These are phyloP conservation scores for Gila robusta DNA, from an alignment of 2,797 vertebrate species.

Conservation along the genomic window DNA sequence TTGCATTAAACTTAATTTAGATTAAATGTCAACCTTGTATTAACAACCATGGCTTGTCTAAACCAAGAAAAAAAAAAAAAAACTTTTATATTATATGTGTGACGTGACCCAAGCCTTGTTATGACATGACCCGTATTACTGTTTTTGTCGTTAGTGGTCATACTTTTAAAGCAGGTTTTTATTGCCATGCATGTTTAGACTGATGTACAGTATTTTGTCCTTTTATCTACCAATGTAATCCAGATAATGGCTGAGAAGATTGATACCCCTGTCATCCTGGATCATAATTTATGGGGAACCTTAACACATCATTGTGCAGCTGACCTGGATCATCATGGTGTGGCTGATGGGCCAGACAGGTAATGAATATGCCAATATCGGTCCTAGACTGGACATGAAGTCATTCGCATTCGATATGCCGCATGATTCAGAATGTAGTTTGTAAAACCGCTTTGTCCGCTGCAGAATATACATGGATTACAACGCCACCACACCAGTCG, in stretches of 20 bases:
- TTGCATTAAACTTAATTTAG: background rate
- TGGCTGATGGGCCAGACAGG: constrained; percentile 37
- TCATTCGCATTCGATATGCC: background rate
- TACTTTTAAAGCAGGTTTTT: too few relatives aligned
- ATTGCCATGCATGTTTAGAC: background rate
- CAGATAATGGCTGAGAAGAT: constrained; percentile 53
- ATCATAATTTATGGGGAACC: constrained; percentile 28
- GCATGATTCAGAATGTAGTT: background rate
- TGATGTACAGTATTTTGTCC: background rate
- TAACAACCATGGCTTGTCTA: background rate
- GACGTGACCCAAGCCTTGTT: background rate
- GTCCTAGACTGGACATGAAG: background rate
- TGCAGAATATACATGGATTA: constrained; percentile 90
- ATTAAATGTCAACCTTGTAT: background rate
- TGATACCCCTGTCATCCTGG: background rate
- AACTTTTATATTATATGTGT: background rate
- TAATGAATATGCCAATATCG: constrained; percentile 11
- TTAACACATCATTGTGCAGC: background rate
- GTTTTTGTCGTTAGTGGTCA: background rate
- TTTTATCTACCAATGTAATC: background rate
- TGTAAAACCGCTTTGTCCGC: background rate
- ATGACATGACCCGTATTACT: background rate
- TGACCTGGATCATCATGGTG: constrained; percentile 8
- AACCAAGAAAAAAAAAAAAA: background rate
- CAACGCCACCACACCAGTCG: constrained; percentile 92